Conservation (phyloP, 2,888 invertebrate genomes). For the Heteromyza rotundicornis region DNA sequence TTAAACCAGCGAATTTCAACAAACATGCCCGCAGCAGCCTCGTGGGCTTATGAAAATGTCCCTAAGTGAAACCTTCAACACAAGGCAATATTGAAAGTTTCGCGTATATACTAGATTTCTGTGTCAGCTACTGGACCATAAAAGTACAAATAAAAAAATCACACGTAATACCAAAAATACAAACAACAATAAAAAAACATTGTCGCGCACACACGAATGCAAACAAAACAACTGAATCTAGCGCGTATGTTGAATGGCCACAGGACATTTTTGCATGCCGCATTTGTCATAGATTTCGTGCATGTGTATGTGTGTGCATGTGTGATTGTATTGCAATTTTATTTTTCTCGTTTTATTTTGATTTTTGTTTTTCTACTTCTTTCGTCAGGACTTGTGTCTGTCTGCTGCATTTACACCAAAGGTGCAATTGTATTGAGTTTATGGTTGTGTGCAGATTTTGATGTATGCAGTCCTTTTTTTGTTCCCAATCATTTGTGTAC, state of each 20-base stretch:
- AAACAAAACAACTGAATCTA: not conserved
- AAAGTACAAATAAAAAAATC: too few relatives aligned
- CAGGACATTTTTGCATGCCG: not conserved
- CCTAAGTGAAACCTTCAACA: not conserved
- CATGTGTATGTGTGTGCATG: not conserved
- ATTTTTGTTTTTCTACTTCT: not conserved
- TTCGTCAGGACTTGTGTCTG: not conserved
- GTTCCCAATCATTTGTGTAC: too few relatives aligned
- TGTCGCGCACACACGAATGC: too few relatives aligned
- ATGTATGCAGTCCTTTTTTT: not conserved
- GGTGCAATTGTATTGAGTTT: not conserved
- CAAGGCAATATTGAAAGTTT: not conserved
- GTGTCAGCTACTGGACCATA: too few relatives aligned
- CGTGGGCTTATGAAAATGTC: too few relatives aligned
- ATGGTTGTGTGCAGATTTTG: not conserved
- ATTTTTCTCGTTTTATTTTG: not conserved
- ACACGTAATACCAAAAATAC: too few relatives aligned
- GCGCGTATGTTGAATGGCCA: not conserved
- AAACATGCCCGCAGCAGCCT: too few relatives aligned
- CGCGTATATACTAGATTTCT: too few relatives aligned
- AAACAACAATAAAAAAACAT: too few relatives aligned
- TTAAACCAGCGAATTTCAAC: too few relatives aligned
- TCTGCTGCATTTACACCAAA: not conserved
- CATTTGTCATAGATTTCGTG: conserved; percentile 1
- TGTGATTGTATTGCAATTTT: not conserved